Base-by-base conservation (phyloP, 2,888 invertebrate species). In the Athalia circularis region DNA sequence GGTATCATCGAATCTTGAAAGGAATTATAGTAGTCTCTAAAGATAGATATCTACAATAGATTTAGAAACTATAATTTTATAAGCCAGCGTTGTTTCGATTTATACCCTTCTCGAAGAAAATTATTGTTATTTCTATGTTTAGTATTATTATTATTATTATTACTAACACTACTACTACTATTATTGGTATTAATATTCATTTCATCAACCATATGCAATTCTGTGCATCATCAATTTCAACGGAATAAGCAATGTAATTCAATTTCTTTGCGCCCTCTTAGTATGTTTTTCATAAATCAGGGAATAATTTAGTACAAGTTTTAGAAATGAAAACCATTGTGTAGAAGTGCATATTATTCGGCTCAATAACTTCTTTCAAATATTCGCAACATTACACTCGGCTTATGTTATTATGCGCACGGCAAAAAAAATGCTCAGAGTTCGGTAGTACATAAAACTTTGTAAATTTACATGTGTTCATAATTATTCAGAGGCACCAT, bases 121-220 rank as follows among this genome's bases (percentile, higher is more conserved):
- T 29, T 29, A 29, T 29, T 29, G 29, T 29, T 29, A 29, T 29
- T 29, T 29, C 29, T 29, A 29, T 29, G 29, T 29, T 29, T 6
- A 54, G 9, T 43, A 45, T 68, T 43, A 54, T 11, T 54, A 9
- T 3, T 43, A 54, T 29, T 6, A 57, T 11, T 54, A 54, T 9
- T 54, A 9, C 54, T 57, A 68, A 54, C 43, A 43, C 61, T 15
- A 59, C 7, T n/a, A 70, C n/a, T 61, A 74, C 47, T 59, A 61
- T 61, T 48, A 50, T 74, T 8, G 45, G n/a, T 13, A 13, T 62
- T 62, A n/a, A 8, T 62, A 62, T 62, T 8, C 7, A 54, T 29
- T 13, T n/a, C 29, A 29, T 29, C 29, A 29, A 52, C 52, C 11
- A 52, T 52, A 3, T 29, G 29, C 2, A 29, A 29, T 11, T 8